A percentile compares a stretch with the other conserved stretches of the same genome.
Evolutionary conservation across 2,888 invertebrate species (phyloP).

Genomic region (Dysmachus trigonus): DNA sequence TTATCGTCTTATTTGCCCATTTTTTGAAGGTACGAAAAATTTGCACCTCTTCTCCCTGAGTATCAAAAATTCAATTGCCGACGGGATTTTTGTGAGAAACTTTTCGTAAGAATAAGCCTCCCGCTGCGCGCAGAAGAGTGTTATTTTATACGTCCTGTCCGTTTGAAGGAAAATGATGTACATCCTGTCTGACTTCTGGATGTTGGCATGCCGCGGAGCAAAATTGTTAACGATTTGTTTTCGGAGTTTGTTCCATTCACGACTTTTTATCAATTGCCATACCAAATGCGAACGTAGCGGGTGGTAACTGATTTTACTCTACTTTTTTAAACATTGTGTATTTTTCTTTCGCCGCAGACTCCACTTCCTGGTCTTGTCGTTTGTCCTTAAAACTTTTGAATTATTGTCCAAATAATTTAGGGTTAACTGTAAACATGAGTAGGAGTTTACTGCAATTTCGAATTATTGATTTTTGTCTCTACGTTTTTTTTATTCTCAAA

Average conservation of each 20-base stretch:
- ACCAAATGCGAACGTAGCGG: slow-evolving; percentile 28
- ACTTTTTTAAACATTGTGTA: slow-evolving; percentile 24
- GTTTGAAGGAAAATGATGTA: slow-evolving; percentile 34
- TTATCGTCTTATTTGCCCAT: neutral
- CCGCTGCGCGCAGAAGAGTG: slow-evolving; percentile 34
- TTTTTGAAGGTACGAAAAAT: slow-evolving; percentile 21
- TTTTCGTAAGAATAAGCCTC: slow-evolving; percentile 37
- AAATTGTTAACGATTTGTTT: slow-evolving; percentile 43
- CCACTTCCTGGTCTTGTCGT: slow-evolving; percentile 11
- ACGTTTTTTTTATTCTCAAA: too few species aligned
- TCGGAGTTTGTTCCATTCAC: slow-evolving; percentile 20
- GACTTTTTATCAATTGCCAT: slow-evolving; percentile 39
- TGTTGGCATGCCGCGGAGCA: slow-evolving; percentile 37
- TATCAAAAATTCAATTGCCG: slow-evolving; percentile 44
- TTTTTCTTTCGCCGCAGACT: neutral
- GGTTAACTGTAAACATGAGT: neutral
- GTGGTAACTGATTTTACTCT: slow-evolving; percentile 26
- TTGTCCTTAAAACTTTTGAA: neutral
- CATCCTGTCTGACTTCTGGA: slow-evolving; percentile 42
- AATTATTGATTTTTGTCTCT: neutral
- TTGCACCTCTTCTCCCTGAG: slow-evolving; percentile 39
- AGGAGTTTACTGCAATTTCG: neutral
- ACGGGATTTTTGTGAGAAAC: slow-evolving; percentile 41
- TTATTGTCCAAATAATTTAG: neutral
- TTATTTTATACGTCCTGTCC: slow-evolving; percentile 39